These are phyloP conservation scores for Indicator indicator DNA, from an alignment of 2,113 vertebrate species.

Conservation along the genomic window DNA sequence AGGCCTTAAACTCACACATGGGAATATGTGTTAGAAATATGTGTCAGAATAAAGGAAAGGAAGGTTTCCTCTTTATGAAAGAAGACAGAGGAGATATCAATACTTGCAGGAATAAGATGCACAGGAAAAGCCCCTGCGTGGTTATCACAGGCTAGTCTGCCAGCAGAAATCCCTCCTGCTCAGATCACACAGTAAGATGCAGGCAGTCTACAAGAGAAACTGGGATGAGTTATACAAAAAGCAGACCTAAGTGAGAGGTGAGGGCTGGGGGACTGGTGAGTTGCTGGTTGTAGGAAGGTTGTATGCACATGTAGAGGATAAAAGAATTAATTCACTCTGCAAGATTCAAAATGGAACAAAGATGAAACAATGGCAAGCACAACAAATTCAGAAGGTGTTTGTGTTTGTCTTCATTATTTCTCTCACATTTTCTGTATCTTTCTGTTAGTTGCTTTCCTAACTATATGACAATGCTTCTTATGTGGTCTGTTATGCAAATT, in stretches of 20 bases:
- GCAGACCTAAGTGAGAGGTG: neutral
- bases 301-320: rapidly evolving
- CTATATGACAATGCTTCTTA: neutral
- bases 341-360: neutral
- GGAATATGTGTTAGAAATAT: neutral
- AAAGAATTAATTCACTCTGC: neutral
- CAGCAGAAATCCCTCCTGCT: neutral
- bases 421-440: neutral
- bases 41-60: neutral
- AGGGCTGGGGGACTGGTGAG: neutral
- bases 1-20: neutral
- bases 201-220: neutral
- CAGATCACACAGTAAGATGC: neutral
- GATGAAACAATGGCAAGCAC: neutral
- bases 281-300: neutral
- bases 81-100: neutral
- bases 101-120: rapidly evolving
- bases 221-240: neutral
- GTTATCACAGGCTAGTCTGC: neutral
- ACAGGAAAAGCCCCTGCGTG: neutral
- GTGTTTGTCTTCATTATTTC: neutral
- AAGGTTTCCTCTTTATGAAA: neutral
- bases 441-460: neutral
- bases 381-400: neutral
- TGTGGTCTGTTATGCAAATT: neutral